Evolutionary conservation across 2,888 invertebrate species (phyloP), one percentile per base, ranked within the genome.

Genomic region (Trichopria drosophilae): DNA sequence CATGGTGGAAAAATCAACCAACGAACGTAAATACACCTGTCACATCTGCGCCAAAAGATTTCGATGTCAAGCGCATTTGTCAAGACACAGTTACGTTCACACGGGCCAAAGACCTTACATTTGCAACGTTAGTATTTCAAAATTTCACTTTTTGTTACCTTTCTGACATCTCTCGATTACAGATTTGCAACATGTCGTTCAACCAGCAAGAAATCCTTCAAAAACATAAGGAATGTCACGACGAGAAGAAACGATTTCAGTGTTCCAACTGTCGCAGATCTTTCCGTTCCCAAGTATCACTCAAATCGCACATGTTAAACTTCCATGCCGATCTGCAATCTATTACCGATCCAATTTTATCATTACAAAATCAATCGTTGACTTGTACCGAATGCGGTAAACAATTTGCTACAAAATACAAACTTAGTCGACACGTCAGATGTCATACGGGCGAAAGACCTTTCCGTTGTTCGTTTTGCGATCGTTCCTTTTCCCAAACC

Each of bases 91-190:
- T 61, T 65, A 78, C 28, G 81, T 81, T 55, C 81, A 81, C 62
- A 78, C 80, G 3, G 81, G 81, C 12, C 71, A 79, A 19, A 71
- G 81, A 42, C 80, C 84, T 19, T 84, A 81, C 62, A 73, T 80
- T 6, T 85, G 84, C 58, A 59, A 68, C 47, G 73, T 72, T 52
- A 28, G 62, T 62, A 53, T 10, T 16, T 23, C 16, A 10, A 45
- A 28, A 13, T 32, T 13, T 10, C 34, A 15, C 9, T 34, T 13
- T 2, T 34, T 3, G 10, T n/a, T 3, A 34, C 9, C 12, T 12
- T n/a, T 34, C 13, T 10, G 13, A 9, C 19, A 36, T 19, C 23
- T 51, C 35, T 46, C 18, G 13, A 29, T 46, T 57, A 37, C 51
- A 73, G 73, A 67, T 73, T 31, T 74, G 72, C 37, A 61, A 64